Conservation (phyloP, 2,113 vertebrate genomes). For the Festucalex cinctus region DNA sequence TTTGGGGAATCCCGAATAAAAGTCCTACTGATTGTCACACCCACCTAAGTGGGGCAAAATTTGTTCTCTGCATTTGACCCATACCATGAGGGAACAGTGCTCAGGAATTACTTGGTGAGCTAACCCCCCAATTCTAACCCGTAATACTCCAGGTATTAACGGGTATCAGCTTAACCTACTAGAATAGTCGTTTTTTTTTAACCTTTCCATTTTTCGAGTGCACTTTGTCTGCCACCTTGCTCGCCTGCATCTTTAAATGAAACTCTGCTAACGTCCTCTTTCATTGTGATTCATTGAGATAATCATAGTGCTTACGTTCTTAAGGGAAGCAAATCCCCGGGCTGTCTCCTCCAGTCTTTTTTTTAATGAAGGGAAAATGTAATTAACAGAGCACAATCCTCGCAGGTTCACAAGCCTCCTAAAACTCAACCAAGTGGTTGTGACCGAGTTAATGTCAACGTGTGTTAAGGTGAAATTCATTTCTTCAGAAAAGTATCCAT, state of each 20-base stretch:
- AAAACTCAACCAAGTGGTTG: constrained; percentile 15
- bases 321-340: constrained; percentile 39
- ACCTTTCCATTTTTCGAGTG: neutral
- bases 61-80: too few relatives aligned
- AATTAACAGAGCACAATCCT: constrained; percentile 49
- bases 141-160: too few relatives aligned
- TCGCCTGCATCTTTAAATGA: constrained; percentile 12
- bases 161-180: too few relatives aligned
- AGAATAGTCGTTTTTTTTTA: too few relatives aligned
- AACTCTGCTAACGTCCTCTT: constrained; percentile 14
- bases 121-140: too few relatives aligned
- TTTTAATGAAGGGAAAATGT: constrained; percentile 40
- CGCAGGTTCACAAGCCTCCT: constrained; percentile 16
- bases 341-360: constrained; percentile 27
- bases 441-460: neutral
- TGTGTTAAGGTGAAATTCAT: neutral
- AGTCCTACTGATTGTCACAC: too few relatives aligned
- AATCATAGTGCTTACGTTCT: constrained; percentile 43
- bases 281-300: constrained; percentile 25
- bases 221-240: neutral
- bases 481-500: neutral
- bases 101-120: too few relatives aligned
- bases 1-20: too few relatives aligned
- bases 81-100: too few relatives aligned
- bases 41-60: too few relatives aligned